Percentiles rank a stretch among this genome's conserved stretches.
Conservation (phyloP, 2,797 vertebrate species). For the Myioborus melanocephalus region DNA sequence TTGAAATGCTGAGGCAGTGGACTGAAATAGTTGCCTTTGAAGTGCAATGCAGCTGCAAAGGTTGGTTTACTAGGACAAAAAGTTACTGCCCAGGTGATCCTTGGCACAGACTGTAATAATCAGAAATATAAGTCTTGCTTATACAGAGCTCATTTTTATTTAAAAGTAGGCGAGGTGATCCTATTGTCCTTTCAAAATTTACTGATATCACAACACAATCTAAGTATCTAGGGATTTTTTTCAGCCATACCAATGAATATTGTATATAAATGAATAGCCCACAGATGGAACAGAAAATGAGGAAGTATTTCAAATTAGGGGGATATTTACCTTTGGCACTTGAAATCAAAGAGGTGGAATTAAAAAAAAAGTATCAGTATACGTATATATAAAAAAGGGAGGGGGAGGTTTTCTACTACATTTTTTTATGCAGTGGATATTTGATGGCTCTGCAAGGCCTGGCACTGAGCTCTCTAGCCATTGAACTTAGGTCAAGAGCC, state of each 20-base stretch:
- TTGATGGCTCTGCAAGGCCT: neutral
- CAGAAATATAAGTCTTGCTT: neutral
- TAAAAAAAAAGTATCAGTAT: neutral
- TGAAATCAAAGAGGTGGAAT: neutral
- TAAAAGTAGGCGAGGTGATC: neutral
- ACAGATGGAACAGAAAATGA: neutral
- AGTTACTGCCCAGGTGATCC: neutral
- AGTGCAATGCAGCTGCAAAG: neutral
- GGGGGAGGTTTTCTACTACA: fast-evolving
- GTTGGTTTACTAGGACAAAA: neutral
- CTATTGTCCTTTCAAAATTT: neutral
- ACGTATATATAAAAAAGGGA: too few species aligned
- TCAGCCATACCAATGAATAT: neutral
- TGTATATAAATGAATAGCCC: neutral
- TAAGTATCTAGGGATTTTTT: neutral
- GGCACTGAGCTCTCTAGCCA: neutral
- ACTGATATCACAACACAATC: neutral
- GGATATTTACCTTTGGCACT: neutral
- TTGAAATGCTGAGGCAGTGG: neutral
- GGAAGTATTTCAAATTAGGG: neutral
- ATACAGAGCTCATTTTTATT: neutral
- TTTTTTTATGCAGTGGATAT: neutral
- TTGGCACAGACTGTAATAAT: neutral
- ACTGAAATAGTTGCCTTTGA: neutral
- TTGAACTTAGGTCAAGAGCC: neutral